Conservation (phyloP, 2,888 invertebrate genomes). For the Noctua janthe region DNA sequence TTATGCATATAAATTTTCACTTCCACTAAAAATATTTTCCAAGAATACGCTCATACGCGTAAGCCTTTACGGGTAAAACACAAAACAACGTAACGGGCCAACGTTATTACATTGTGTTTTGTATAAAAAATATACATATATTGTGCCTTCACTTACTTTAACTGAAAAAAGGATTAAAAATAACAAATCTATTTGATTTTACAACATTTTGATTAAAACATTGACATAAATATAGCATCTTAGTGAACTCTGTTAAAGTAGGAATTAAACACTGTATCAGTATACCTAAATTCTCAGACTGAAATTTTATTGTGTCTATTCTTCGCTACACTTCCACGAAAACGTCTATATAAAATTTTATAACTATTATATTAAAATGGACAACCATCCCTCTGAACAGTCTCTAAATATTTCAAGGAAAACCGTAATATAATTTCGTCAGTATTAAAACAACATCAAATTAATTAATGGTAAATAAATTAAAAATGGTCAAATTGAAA, state of each 20-base stretch:
- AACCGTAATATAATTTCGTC: neutral
- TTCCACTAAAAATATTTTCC: slow-evolving; percentile 53
- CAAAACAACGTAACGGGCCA: slow-evolving; percentile 42
- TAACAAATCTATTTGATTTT: slow-evolving; percentile 1
- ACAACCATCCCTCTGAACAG: neutral
- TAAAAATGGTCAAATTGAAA: slow-evolving; percentile 15
- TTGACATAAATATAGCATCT: neutral
- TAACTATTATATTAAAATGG: neutral
- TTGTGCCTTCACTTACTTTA: slow-evolving; percentile 22
- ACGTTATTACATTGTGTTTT: slow-evolving; percentile 48
- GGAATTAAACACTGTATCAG: neutral
- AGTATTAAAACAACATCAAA: slow-evolving; percentile 16
- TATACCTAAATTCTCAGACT: neutral
- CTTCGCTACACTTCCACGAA: neutral
- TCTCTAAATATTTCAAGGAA: slow-evolving; percentile 9
- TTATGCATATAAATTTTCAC: slow-evolving; percentile 60
- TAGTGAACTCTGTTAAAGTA: neutral
- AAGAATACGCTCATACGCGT: slow-evolving; percentile 34
- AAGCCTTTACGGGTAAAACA: slow-evolving; percentile 52
- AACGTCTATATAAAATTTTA: neutral
- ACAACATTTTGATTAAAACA: neutral
- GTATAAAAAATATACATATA: slow-evolving; percentile 14
- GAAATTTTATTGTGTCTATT: neutral
- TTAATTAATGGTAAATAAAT: slow-evolving; percentile 19
- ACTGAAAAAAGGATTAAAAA: neutral